Evolutionary conservation across 2,888 invertebrate genomes (phyloP).

Genomic region (Kuschelorhynchus macadamiae): DNA sequence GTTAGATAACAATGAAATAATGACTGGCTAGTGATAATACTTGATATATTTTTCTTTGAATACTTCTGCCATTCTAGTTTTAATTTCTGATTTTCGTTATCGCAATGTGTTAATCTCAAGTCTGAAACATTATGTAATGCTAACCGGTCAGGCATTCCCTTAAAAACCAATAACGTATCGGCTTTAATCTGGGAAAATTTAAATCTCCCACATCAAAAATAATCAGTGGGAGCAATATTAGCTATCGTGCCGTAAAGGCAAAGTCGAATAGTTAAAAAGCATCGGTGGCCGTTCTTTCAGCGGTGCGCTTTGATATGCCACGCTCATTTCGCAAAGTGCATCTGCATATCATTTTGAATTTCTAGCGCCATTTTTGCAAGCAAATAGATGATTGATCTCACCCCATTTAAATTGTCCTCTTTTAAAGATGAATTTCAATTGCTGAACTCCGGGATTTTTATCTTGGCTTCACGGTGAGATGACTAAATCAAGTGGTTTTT

Average conservation of each 20-base stretch:
- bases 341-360: constrained; percentile 60
- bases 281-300: constrained; percentile 18
- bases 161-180: not conserved
- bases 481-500: too few relatives aligned
- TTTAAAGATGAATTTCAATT: constrained; percentile 8
- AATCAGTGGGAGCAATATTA: constrained; percentile 29
- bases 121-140: too few relatives aligned
- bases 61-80: too few relatives aligned
- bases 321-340: constrained; percentile 56
- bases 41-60: too few relatives aligned
- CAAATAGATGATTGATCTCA: constrained; percentile 28
- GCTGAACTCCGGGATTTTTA: too few relatives aligned
- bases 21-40: too few relatives aligned
- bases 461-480: too few relatives aligned
- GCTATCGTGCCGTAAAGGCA: constrained; percentile 17
- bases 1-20: too few relatives aligned
- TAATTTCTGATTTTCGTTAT: too few relatives aligned
- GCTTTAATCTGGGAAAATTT: not conserved
- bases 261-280: constrained; percentile 25
- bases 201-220: constrained; percentile 22
- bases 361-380: constrained; percentile 20
- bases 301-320: constrained; percentile 33
- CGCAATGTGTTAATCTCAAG: too few relatives aligned
- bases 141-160: not conserved
- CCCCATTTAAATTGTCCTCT: constrained; percentile 10